Base-by-base conservation (phyloP, 2,113 vertebrate species). In the Andinoacara biseriatus region DNA sequence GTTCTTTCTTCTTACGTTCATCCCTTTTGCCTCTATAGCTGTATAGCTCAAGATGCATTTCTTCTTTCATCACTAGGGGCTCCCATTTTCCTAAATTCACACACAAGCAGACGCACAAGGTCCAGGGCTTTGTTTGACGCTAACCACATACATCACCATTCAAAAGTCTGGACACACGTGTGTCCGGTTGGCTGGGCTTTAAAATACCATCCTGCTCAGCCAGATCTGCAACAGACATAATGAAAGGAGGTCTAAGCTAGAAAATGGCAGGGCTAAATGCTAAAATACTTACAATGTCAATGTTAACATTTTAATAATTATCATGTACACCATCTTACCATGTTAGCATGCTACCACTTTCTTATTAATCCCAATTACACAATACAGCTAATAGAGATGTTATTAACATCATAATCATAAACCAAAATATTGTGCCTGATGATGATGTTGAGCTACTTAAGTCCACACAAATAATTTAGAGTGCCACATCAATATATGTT, bases 61-160 rank as follows among this genome's bases (percentile, higher is more conserved):
- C 57, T 60, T 20, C 40, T 72, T 33, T 72, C 54, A 63, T 87
- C 7, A 58, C 54, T 29, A 60, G 63, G 24, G 78, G 74, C 35
- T 65, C 79, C 85, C 49, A 7, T 29, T 86, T 58, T 72, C 80
- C 11, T 35, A 78, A 78, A 43, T 43, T 31, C 18, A 18, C 38
- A 80, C 40, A 52, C 11, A 49, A 43, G 59, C 65, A 77, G 60
- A 43, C 61, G 81, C 59, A 84, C 78, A 54, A 63, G 46, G 63
- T 69, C 26, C 35, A 67, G 22, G 46, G 26, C 62, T 74, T 80
- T 86, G 85, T 84, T 74, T 65, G 38, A 87, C 81, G 74, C 83
- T 75, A 86, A 84, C 80, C 82, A 67, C 65, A 61, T 77, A 26
- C 26, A 26, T 26, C 26, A 26, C 26, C 26, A 26, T 2, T 26